phyloP scores from a whole-genome alignment of 2,797 vertebrate species.

The Bufotes viridis region DNA sequence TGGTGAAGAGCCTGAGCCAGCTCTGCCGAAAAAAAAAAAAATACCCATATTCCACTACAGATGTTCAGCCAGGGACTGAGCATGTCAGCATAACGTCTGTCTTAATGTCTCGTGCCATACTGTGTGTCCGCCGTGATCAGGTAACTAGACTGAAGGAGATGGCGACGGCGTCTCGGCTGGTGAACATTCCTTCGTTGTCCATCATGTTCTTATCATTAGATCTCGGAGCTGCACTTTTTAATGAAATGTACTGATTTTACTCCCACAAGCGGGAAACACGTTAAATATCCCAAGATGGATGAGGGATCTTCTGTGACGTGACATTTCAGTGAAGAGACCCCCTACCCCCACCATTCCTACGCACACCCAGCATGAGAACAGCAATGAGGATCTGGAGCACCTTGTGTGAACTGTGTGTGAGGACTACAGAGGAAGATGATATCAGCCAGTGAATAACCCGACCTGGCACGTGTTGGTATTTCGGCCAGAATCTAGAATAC shows the following conservation, averaged over 20 bases:
- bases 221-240: neutral
- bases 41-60: constrained; percentile 45
- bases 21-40: neutral
- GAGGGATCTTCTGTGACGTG: neutral
- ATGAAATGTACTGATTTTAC: constrained; percentile 1
- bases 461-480: neutral
- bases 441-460: too few relatives aligned
- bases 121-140: neutral
- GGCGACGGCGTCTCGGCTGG: neutral
- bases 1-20: neutral
- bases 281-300: neutral
- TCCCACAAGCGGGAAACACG: neutral
- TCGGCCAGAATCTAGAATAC: neutral
- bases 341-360: neutral
- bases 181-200: neutral
- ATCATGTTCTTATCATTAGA: neutral
- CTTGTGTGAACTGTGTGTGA: neutral
- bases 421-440: neutral
- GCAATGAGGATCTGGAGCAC: neutral
- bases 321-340: too few relatives aligned
- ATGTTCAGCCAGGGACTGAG: constrained; percentile 26
- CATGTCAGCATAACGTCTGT: constrained; percentile 32
- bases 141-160: neutral
- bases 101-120: constrained; percentile 28
- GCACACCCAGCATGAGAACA: neutral